Percentiles rank a stretch among this genome's conserved stretches.
Conservation (phyloP, 2,113 vertebrate genomes). For the Cephalopholis sonnerati region DNA sequence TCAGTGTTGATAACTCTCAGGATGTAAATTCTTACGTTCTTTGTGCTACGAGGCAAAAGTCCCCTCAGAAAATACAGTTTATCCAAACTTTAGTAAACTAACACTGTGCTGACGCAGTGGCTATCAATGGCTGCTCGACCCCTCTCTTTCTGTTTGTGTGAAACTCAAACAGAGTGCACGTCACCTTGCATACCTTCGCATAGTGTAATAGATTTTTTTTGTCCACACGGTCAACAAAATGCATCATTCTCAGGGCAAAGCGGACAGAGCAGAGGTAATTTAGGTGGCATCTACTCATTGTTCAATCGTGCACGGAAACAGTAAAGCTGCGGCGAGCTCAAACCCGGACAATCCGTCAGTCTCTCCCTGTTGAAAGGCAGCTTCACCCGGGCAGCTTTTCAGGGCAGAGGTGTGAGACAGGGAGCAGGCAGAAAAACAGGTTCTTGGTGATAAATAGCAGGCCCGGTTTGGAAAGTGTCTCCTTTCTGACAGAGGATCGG, state of each 20-base stretch:
- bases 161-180: slow-evolving; percentile 72
- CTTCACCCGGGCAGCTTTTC: slow-evolving; percentile 28
- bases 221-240: slow-evolving; percentile 43
- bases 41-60: slow-evolving; percentile 21
- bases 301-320: background rate
- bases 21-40: slow-evolving; percentile 49
- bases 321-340: background rate
- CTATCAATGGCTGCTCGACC: slow-evolving; percentile 3
- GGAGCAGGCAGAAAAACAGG: slow-evolving; percentile 73
- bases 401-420: slow-evolving; percentile 50
- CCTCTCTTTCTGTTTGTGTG: slow-evolving; percentile 57
- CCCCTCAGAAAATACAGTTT: slow-evolving; percentile 30
- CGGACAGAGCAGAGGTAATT: slow-evolving; percentile 29
- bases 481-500: slow-evolving; percentile 75
- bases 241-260: slow-evolving; percentile 16
- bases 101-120: slow-evolving; percentile 14
- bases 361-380: slow-evolving; percentile 16
- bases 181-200: slow-evolving; percentile 66
- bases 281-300: slow-evolving; percentile 41
- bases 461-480: slow-evolving; percentile 76
- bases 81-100: slow-evolving; percentile 25
- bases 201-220: slow-evolving; percentile 22
- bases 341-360: slow-evolving; percentile 16
- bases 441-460: slow-evolving; percentile 73
- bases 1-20: slow-evolving; percentile 48